Percentiles rank a stretch among this genome's conserved stretches.
phyloP scores from a whole-genome alignment of 2,797 vertebrate species.

The Melanogrammus aeglefinus region DNA sequence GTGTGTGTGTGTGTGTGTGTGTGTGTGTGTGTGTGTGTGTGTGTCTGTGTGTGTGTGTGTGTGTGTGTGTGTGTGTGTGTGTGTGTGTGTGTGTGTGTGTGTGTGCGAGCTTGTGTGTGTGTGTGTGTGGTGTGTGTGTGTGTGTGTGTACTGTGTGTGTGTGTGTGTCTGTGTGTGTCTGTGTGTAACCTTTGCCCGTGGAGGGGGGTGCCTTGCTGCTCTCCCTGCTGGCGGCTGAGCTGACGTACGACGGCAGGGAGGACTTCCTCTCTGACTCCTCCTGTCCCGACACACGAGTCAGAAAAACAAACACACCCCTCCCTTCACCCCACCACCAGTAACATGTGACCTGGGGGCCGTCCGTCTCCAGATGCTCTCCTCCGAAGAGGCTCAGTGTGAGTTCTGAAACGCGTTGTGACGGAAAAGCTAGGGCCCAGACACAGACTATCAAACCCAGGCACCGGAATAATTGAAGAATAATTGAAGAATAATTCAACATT shows the following conservation, averaged over 20 bases:
- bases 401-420: too few relatives aligned
- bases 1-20: too few relatives aligned
- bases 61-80: too few relatives aligned
- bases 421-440: too few relatives aligned
- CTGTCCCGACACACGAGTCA: constrained; percentile 46
- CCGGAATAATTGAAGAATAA: too few relatives aligned
- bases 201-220: constrained; percentile 45
- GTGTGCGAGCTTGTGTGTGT: constrained; percentile 5
- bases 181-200: constrained; percentile 56
- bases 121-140: too few relatives aligned
- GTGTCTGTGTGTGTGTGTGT: too few relatives aligned
- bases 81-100: background rate
- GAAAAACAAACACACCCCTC: background rate
- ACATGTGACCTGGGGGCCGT: background rate
- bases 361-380: too few relatives aligned
- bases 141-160: too few relatives aligned
- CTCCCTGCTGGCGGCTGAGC: constrained; percentile 44
- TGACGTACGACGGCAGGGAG: constrained; percentile 38
- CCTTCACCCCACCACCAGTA: background rate
- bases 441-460: too few relatives aligned
- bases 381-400: too few relatives aligned
- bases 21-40: background rate
- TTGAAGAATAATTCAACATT: too few relatives aligned
- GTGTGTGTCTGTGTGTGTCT: background rate
- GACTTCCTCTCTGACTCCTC: constrained; percentile 62